Evolutionary conservation across 2,797 vertebrate species (phyloP).

Genomic region (Morelia viridis): DNA sequence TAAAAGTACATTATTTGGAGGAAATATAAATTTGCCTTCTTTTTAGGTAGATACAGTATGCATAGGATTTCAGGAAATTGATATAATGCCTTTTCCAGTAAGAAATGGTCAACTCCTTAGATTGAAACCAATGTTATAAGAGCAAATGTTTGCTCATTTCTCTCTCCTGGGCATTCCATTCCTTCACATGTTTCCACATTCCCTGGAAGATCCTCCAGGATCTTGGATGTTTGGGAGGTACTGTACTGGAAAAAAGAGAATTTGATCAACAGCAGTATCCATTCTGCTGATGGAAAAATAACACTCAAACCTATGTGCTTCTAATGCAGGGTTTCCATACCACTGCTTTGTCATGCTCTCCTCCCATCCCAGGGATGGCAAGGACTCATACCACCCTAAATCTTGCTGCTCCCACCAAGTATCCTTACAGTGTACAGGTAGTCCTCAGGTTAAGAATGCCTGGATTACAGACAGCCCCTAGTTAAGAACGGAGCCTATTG

Average conservation of each 20-base stretch:
- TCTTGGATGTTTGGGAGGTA: background rate
- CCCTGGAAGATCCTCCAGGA: background rate
- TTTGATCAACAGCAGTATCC: background rate
- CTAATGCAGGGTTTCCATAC: background rate
- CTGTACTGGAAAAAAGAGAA: background rate
- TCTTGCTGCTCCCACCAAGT: no score
- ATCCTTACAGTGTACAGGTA: no score
- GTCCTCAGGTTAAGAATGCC: no score
- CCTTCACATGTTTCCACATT: background rate
- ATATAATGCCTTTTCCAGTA: background rate
- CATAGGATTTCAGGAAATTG: background rate
- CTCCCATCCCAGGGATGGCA: background rate
- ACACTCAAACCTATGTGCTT: background rate
- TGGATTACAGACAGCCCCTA: no score
- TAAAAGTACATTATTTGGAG: background rate
- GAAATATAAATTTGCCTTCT: background rate
- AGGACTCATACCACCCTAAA: background rate
- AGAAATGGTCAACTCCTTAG: constrained; percentile 1
- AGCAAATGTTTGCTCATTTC: background rate
- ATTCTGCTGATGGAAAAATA: background rate
- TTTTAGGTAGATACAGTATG: background rate
- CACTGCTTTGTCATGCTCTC: background rate
- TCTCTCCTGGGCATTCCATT: background rate
- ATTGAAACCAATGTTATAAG: background rate
- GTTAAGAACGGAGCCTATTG: no score